Evolutionary conservation across 2,113 vertebrate species (phyloP).

Genomic region (Chionomys nivalis): DNA sequence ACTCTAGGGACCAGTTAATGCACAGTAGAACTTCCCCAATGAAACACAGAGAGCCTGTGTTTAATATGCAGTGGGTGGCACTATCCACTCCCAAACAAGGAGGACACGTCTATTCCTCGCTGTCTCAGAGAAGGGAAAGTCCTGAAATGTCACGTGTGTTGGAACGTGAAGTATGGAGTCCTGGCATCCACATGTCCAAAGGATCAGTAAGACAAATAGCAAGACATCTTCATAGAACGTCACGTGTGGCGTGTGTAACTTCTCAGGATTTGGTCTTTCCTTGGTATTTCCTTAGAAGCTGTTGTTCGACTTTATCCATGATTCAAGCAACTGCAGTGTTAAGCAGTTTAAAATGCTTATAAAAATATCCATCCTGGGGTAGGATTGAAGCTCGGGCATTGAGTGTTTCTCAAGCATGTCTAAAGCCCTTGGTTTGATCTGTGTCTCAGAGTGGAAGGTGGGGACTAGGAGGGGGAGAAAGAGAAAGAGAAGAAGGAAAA

Average conservation of each 20-base stretch:
- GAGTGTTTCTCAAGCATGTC: neutral
- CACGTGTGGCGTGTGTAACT: neutral
- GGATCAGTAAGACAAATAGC: neutral
- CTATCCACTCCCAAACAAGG: slow-evolving; percentile 11
- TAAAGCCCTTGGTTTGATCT: neutral
- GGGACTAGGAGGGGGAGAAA: neutral
- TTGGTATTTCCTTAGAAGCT: neutral
- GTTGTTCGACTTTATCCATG: neutral
- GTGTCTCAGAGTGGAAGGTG: neutral
- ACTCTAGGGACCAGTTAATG: slow-evolving; percentile 71
- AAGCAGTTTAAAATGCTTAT: neutral
- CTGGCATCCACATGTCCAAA: neutral
- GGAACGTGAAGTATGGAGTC: neutral
- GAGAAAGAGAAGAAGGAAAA: neutral
- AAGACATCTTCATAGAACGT: neutral
- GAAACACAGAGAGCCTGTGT: slow-evolving; percentile 19
- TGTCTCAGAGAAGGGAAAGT: neutral
- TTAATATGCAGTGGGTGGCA: slow-evolving; percentile 44
- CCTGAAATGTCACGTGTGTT: slow-evolving; percentile 13
- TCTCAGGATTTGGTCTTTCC: neutral
- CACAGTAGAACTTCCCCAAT: slow-evolving; percentile 54
- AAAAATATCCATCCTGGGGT: neutral
- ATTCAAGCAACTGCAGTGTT: neutral
- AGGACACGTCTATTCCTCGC: neutral
- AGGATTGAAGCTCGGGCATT: neutral